These are phyloP conservation scores for Agrochola macilenta DNA, from an alignment of 2,888 invertebrate species.

Conservation along the genomic window DNA sequence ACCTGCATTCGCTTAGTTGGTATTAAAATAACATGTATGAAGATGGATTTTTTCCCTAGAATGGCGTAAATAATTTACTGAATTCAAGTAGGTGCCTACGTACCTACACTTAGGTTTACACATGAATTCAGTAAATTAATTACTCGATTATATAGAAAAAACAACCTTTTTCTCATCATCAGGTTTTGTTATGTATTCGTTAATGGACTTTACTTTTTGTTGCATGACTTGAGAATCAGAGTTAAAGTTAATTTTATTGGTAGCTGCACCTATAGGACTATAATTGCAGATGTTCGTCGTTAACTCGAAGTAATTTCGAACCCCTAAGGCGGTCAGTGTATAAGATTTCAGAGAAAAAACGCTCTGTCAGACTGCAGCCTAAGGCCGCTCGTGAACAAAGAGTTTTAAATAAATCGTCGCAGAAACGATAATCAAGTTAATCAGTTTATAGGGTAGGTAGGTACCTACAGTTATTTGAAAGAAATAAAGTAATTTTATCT, in stretches of 20 bases:
- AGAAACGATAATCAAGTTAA: slow-evolving; percentile 26
- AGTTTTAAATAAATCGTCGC: slow-evolving; percentile 13
- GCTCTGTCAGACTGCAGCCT: slow-evolving; percentile 43
- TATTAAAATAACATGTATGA: not conserved
- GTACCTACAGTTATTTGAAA: not conserved
- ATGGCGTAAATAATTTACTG: no score
- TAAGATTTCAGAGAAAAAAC: slow-evolving; percentile 63
- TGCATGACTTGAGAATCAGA: slow-evolving; percentile 39
- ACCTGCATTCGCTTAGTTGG: slow-evolving; percentile 5
- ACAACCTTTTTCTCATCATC: not conserved
- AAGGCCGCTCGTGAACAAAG: slow-evolving; percentile 34
- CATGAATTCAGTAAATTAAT: not conserved
- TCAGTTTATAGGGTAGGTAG: no score
- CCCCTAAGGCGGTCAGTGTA: slow-evolving; percentile 53
- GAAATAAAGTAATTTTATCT: no score
- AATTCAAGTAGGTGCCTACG: no score
- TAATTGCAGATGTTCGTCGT: slow-evolving; percentile 61
- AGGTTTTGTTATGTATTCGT: slow-evolving; percentile 18
- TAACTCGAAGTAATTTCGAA: slow-evolving; percentile 62
- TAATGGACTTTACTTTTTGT: slow-evolving; percentile 35
- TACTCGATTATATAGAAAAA: not conserved
- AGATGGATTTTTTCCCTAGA: no score
- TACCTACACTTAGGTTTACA: not conserved
- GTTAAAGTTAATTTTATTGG: slow-evolving; percentile 51
- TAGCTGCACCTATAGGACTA: slow-evolving; percentile 45